Conservation (phyloP, 1,140 invertebrate genomes). For the Cotesia typhae region DNA sequence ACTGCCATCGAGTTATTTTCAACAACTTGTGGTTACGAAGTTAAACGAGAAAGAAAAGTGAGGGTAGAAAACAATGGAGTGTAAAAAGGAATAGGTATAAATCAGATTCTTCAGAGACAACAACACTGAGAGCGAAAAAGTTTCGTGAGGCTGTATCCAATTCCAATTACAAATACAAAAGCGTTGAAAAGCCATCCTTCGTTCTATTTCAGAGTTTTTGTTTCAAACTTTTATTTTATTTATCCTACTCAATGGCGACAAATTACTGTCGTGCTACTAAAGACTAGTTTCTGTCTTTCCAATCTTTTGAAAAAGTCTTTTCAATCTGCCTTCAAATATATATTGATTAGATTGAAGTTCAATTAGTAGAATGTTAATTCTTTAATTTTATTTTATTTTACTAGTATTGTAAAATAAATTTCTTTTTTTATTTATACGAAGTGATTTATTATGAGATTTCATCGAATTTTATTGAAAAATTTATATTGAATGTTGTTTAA, state of each 20-base stretch:
- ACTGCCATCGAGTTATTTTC: neutral
- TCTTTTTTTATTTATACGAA: too few species aligned
- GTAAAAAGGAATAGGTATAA: constrained; percentile 23
- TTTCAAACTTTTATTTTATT: neutral
- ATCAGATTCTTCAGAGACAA: constrained; percentile 22
- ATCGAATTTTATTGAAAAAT: too few species aligned
- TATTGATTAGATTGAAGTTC: too few species aligned
- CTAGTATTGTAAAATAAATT: too few species aligned
- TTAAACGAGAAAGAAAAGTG: constrained; percentile 5
- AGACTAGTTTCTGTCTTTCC: too few species aligned
- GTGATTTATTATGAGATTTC: too few species aligned
- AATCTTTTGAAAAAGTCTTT: too few species aligned
- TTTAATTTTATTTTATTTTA: too few species aligned
- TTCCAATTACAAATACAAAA: constrained; percentile 34
- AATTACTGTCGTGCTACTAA: too few species aligned
- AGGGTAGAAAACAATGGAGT: constrained; percentile 27
- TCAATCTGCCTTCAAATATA: too few species aligned
- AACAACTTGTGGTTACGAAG: constrained; percentile 20
- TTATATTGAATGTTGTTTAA: too few species aligned
- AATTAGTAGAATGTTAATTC: too few species aligned
- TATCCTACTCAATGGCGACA: neutral
- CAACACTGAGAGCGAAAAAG: constrained; percentile 13
- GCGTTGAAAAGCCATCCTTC: constrained; percentile 2
- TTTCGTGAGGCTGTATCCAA: constrained; percentile 13
- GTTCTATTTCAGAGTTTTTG: neutral